Evolutionary conservation across 2,797 vertebrate genomes (phyloP), one percentile per base, ranked within the genome.

Genomic region (Rhadinocentrus ornatus): DNA sequence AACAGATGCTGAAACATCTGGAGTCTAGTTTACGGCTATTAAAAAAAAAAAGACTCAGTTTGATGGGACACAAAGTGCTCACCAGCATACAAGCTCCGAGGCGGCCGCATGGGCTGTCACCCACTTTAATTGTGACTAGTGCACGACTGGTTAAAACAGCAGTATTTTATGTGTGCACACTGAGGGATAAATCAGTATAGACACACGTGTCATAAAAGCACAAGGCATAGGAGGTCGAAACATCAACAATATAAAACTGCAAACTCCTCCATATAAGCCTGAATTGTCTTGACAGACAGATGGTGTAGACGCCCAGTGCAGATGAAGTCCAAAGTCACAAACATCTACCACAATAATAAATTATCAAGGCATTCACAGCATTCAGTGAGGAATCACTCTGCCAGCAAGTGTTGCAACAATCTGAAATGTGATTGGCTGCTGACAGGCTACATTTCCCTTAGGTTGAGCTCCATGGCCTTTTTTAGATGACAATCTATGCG

Each of bases 1-100:
- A 92, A 88, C 92, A 93, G 89, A 92, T 93, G 92, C 89, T 86
- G 76, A 85, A 92, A 93, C 92, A 93, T 93, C 92, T 93, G 92
- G 92, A 91, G 87, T 77, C 82, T 90, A 88, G 87, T 93, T 90
- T 91, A 85, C 85, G 73, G 89, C 91, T 90, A 93, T 93, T 91
- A 86, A 91, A 72, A n/a, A 46, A 48, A 57, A 66, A 66, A 58
- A 90, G 88, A 89, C 80, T 90, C 83, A 86, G 88, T 88, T 88
- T 91, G 92, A 90, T 91, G 88, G 91, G 86, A 92, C 81, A 81
- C 84, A 86, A 89, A 90, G 88, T 91, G 85, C 82, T 84, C 77
- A 58, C 80, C 88, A 75, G 86, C 81, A 0, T 84, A 59, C 73
- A 73, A 82, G 81, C 75, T 75, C 57, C 46, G 66, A 77, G 74